These are phyloP conservation scores for Lithophane semibrunnea DNA, from an alignment of 2,888 invertebrate genomes.

Conservation along the genomic window DNA sequence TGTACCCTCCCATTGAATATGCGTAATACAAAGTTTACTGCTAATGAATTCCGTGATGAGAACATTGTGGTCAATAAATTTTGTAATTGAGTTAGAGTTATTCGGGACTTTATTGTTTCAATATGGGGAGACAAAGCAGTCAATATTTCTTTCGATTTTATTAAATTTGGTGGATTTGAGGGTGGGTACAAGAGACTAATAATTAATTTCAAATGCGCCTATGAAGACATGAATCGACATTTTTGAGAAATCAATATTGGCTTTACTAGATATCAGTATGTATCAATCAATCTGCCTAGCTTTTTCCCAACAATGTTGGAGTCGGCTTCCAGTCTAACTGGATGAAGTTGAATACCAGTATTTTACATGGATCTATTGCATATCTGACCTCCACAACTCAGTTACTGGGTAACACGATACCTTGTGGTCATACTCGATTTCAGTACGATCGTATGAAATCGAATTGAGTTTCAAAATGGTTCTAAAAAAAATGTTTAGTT, in stretches of 20 bases:
- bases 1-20: slow-evolving; percentile 64
- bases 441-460: background rate
- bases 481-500: too few relatives aligned
- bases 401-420: too few relatives aligned
- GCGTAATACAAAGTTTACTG: slow-evolving; percentile 63
- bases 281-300: background rate
- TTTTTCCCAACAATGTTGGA: too few relatives aligned
- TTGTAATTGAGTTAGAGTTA: slow-evolving; percentile 34
- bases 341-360: too few relatives aligned
- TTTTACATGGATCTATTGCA: too few relatives aligned
- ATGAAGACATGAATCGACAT: background rate
- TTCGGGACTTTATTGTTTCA: slow-evolving; percentile 43
- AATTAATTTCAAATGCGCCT: background rate
- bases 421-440: background rate
- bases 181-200: background rate
- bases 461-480: too few relatives aligned
- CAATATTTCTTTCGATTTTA: slow-evolving; percentile 14
- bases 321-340: too few relatives aligned
- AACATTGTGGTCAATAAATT: slow-evolving; percentile 40
- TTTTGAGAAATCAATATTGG: background rate
- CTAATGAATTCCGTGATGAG: slow-evolving; percentile 65
- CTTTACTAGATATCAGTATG: background rate
- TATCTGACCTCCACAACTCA: too few relatives aligned
- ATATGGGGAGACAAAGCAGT: slow-evolving; percentile 6
- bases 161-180: background rate